phyloP scores from a whole-genome alignment of 2,888 invertebrate species.

The Drosophila mayaguana region DNA sequence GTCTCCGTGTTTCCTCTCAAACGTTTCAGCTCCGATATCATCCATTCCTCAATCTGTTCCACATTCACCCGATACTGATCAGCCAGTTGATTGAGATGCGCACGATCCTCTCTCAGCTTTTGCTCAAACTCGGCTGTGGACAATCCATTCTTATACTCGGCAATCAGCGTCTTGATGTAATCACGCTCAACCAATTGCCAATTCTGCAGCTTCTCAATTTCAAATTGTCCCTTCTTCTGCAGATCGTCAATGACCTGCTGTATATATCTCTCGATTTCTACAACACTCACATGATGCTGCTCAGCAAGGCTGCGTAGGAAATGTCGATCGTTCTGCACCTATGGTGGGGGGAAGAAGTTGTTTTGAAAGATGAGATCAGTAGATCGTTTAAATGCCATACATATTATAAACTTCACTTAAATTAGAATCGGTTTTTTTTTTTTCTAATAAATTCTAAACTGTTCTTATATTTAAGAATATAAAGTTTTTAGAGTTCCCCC shows the following conservation, averaged over 20 bases:
- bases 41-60: slow-evolving; percentile 83
- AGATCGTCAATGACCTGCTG: slow-evolving; percentile 81
- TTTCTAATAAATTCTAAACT: neutral
- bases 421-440: neutral
- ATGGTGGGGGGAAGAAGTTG: accelerated
- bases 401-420: neutral
- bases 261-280: slow-evolving; percentile 81
- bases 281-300: slow-evolving; percentile 81
- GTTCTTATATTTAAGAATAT: neutral
- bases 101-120: slow-evolving; percentile 79
- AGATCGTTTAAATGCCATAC: neutral
- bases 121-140: slow-evolving; percentile 79
- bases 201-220: slow-evolving; percentile 78
- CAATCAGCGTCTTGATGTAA: slow-evolving; percentile 78
- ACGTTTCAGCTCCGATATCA: slow-evolving; percentile 80
- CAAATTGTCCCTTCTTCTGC: slow-evolving; percentile 79
- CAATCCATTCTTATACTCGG: slow-evolving; percentile 75
- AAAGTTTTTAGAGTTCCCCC: neutral
- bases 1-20: slow-evolving; percentile 71
- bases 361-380: neutral
- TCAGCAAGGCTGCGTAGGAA: slow-evolving; percentile 77
- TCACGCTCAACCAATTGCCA: slow-evolving; percentile 83
- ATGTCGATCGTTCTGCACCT: slow-evolving; percentile 78
- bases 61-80: slow-evolving; percentile 81
- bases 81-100: slow-evolving; percentile 81